phyloP scores from a whole-genome alignment of 64 coral and sea anemone species.

The Porites lutea region DNA sequence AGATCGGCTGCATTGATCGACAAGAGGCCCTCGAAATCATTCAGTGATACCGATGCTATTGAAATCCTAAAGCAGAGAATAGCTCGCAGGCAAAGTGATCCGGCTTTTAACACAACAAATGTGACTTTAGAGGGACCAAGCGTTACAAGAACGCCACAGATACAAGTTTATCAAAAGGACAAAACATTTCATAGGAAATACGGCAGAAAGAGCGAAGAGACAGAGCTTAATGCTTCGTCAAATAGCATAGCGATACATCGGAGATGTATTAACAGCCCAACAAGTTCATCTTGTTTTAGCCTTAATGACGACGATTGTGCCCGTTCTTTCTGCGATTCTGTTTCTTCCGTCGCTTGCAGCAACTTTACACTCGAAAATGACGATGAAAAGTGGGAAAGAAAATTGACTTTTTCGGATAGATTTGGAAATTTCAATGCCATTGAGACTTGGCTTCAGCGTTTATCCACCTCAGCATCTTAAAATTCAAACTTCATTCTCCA shows the following conservation, averaged over 20 bases:
- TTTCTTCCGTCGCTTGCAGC: conserved; percentile 26
- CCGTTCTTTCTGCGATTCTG: neutral
- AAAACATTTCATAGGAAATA: conserved; percentile 26
- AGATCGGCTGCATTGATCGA: neutral
- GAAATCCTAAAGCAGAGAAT: neutral
- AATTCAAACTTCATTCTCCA: too few relatives aligned
- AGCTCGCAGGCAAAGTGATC: neutral
- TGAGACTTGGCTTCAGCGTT: neutral
- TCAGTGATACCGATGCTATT: conserved; percentile 21
- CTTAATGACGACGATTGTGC: neutral
- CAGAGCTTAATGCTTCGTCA: too few relatives aligned
- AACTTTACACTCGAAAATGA: neutral
- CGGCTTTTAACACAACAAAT: neutral
- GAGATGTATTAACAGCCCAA: too few relatives aligned
- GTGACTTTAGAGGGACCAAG: neutral
- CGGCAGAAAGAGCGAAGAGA: neutral
- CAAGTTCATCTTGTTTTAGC: too few relatives aligned
- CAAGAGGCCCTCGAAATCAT: conserved; percentile 12
- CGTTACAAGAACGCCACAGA: neutral
- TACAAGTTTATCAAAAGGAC: neutral
- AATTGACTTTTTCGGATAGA: neutral
- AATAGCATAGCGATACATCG: neutral
- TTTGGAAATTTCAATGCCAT: neutral
- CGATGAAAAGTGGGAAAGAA: neutral
- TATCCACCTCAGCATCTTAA: neutral